Evolutionary conservation across 2,797 vertebrate species (phyloP), one percentile per base, ranked within the genome.

Genomic region (Rhincodon typus): DNA sequence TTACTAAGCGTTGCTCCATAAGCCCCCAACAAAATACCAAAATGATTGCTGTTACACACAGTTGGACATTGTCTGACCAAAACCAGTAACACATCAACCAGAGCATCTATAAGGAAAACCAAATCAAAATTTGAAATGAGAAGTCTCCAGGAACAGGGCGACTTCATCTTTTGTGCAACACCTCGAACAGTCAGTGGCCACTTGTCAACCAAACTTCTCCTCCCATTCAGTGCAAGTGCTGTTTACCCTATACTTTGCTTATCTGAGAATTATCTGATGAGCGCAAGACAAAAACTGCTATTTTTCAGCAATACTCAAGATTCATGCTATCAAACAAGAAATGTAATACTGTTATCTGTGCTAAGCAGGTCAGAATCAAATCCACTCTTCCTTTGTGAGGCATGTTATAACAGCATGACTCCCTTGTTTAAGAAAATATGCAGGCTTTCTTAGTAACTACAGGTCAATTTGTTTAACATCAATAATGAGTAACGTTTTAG

Each of bases 11-110:
- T 98, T 34, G 98, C 99, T 30, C 98, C 98, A 0, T 99, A 99
- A 12, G 99, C 98, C 96, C 99, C 99, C 34, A 99, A 96, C 72
- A 99, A 97, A 53, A 99, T 98, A 0, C 98, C 97, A 74, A 99
- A 98, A 97, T 99, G 99, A 96, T 96, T 98, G 96, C 96, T 97
- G 96, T 97, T 98, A 94, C 99, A 99, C 70, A 99, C 97, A 0
- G 97, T 96, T 0, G 99, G 98, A 77, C 97, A 98, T 96, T 97
- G 97, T 96, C 96, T 98, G 97, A 99, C 99, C 96, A 99, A 95
- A 5, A 96, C 97, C 21, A 98, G 97, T 96, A 99, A 97, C 1
- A 99, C 95, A 17, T 98, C 98, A 96, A 99, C 97, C 66, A 99
- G 96, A 0, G 97, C 97, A 96, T 98, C 99, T 99, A 97, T 97